phyloP scores from a whole-genome alignment of 1,140 invertebrate genomes.

The Xylocopa sonorina region DNA sequence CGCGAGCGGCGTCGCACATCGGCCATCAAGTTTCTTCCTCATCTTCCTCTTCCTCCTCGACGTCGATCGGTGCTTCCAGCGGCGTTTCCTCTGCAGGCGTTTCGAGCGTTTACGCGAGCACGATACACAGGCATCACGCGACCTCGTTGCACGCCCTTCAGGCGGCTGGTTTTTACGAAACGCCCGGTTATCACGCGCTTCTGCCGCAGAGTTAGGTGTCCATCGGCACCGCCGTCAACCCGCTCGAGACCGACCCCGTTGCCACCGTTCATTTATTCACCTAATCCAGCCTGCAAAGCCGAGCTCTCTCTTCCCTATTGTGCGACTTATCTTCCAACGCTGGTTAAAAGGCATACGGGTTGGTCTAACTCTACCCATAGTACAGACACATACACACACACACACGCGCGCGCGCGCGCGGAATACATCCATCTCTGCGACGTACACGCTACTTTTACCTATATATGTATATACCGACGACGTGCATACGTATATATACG shows the following conservation, averaged over 20 bases:
- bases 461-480: background rate
- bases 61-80: slow-evolving; percentile 48
- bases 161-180: slow-evolving; percentile 74
- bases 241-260: slow-evolving; percentile 30
- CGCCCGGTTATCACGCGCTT: slow-evolving; percentile 74
- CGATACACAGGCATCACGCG: slow-evolving; percentile 74
- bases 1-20: slow-evolving; percentile 45
- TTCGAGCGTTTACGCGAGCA: slow-evolving; percentile 72
- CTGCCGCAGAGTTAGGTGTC: slow-evolving; percentile 74
- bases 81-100: slow-evolving; percentile 56
- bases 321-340: slow-evolving; percentile 59
- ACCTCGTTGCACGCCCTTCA: slow-evolving; percentile 71
- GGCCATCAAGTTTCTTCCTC: slow-evolving; percentile 32
- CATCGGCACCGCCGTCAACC: background rate
- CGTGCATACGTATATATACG: background rate
- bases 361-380: slow-evolving; percentile 50
- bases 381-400: too few relatives aligned
- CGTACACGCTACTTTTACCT: slow-evolving; percentile 18
- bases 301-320: slow-evolving; percentile 40
- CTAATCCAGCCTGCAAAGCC: slow-evolving; percentile 50
- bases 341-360: slow-evolving; percentile 67
- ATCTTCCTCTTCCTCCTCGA: slow-evolving; percentile 48
- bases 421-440: slow-evolving; percentile 61
- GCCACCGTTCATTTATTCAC: slow-evolving; percentile 49
- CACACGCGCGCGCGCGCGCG: too few relatives aligned